A percentile compares a stretch with the other conserved stretches of the same genome.
phyloP scores from a whole-genome alignment of 2,113 vertebrate species.

The Xenopus borealis region DNA sequence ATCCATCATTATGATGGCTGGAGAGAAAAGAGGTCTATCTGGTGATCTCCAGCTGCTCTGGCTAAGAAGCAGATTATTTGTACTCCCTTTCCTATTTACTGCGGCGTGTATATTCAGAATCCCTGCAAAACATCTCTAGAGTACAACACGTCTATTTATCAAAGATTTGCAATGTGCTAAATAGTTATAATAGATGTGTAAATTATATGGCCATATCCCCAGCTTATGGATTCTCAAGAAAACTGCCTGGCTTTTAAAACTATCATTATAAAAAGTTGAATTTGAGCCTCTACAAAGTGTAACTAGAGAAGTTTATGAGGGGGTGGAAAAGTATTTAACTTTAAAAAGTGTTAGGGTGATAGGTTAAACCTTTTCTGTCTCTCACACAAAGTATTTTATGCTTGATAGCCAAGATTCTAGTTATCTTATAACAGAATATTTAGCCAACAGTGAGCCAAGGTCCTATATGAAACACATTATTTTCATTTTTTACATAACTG shows the following conservation, averaged over 20 bases:
- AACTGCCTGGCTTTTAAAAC: not conserved
- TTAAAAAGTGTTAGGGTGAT: no score
- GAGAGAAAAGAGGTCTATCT: conserved; percentile 41
- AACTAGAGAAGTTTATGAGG: no score
- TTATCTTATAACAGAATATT: no score
- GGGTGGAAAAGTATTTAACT: no score
- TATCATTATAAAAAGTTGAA: no score
- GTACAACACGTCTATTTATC: conserved; percentile 40
- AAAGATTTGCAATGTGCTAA: conserved; percentile 33
- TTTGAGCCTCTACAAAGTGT: no score
- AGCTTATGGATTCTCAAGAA: conserved; percentile 19
- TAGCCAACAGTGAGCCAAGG: no score
- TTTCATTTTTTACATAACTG: no score
- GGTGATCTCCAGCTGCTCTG: conserved; percentile 43
- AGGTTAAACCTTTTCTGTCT: no score
- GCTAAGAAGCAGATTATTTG: conserved; percentile 42
- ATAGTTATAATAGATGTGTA: conserved; percentile 33
- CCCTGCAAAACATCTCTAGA: conserved; percentile 31
- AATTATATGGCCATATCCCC: not conserved
- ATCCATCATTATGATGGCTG: conserved; percentile 47
- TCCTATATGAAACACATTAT: no score
- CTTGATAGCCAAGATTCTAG: no score
- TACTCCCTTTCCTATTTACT: conserved; percentile 39
- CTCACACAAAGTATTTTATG: no score
- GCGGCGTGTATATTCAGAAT: conserved; percentile 41